Base-by-base conservation (phyloP, 1,140 invertebrate genomes). In the Lepidurus apus region DNA sequence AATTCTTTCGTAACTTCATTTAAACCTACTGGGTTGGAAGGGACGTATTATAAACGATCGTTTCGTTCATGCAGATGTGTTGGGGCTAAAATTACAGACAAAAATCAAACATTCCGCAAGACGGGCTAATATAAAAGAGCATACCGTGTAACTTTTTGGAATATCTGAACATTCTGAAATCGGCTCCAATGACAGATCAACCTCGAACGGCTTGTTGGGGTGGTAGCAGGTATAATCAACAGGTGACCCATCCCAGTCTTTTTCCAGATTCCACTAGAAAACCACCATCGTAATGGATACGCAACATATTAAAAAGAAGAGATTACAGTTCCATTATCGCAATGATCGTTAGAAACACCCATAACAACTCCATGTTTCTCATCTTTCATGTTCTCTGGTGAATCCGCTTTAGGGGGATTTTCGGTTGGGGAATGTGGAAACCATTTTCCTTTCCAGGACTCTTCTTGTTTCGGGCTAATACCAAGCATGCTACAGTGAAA, bases 201-300 rank as follows among this genome's bases (percentile, higher is more conserved):
- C 89, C 34, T 84, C 84, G 87, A 80, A 84, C 65, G 74, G 86
- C 83, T 82, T 83, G 84, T 82, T 87, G 65, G 86, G 81, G 75
- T 87, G 86, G 79, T 87, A 90, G 80, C 91, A 93, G 2, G 90
- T 92, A 80, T 93, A 89, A 80, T 89, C 88, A 73, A 87, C 82
- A 42, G 89, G 85, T 65, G 88, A 88, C n/a, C 87, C 84, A 85
- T 92, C 86, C 90, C 91, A 94, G 84, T 95, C 93, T 1, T 91
- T 81, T 10, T 85, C 85, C 42, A 95, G 84, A 81, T 91, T 90
- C 13, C 85, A 88, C 92, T 94, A 82, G 78, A 86, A 87, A 81
- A 83, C 79, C 78, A 81, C 80, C 79, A 78, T 73, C 43, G 10
- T 9, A 76, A 76, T 47, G 65, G 79, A 76, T 43, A 42, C 45